phyloP scores from a whole-genome alignment of 2,888 invertebrate genomes.

The Synanthedon tipuliformis region DNA sequence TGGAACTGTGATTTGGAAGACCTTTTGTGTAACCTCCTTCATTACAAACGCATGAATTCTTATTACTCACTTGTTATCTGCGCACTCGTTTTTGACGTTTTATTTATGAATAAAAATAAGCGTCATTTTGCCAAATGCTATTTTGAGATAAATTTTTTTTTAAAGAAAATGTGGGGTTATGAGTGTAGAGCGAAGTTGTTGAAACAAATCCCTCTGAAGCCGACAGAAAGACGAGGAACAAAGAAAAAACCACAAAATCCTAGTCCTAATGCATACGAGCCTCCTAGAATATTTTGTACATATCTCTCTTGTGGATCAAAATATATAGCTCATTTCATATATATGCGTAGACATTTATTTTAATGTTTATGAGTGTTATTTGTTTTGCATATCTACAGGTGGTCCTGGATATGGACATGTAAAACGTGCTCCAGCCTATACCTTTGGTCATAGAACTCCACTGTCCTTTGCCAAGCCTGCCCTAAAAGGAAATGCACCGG shows the following conservation, averaged over 20 bases:
- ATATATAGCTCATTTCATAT: not conserved
- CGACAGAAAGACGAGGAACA: conserved; percentile 22
- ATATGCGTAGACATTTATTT: not conserved
- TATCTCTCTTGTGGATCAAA: not conserved
- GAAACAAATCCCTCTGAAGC: conserved; percentile 37
- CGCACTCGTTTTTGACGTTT: too few relatives aligned
- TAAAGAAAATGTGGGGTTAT: conserved; percentile 26
- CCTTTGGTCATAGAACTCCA: conserved; percentile 35
- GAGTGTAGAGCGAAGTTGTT: conserved; percentile 40
- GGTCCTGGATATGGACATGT: conserved; percentile 45
- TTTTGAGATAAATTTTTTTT: too few relatives aligned
- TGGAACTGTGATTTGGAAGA: not conserved
- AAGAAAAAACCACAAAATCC: conserved; percentile 17
- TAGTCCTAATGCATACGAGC: conserved; percentile 35
- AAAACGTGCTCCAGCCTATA: conserved; percentile 47
- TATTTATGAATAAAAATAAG: too few relatives aligned
- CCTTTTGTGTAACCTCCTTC: not conserved
- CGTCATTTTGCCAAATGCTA: too few relatives aligned
- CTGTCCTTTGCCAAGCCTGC: conserved; percentile 18
- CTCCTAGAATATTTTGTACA: conserved; percentile 40
- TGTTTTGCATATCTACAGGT: conserved; percentile 18
- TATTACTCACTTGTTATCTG: too few relatives aligned
- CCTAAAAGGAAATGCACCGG: conserved; percentile 24
- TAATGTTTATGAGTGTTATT: not conserved
- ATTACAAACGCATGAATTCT: too few relatives aligned